phyloP scores from a whole-genome alignment of 2,797 vertebrate genomes.

The Sylvia borin region DNA sequence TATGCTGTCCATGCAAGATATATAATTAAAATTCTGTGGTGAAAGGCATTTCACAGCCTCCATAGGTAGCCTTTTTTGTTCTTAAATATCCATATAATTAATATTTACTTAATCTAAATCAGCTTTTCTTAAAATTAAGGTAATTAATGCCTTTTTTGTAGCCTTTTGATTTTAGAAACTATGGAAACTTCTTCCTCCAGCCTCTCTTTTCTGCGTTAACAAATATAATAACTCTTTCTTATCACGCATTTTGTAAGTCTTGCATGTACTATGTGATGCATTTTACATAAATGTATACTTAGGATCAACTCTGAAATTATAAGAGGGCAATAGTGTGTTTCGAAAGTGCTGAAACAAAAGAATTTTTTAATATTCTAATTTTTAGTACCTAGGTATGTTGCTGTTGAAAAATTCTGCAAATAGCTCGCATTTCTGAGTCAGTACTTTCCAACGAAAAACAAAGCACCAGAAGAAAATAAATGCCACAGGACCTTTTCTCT shows the following conservation, averaged over 20 bases:
- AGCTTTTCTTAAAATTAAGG: not conserved
- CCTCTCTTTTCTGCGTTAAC: not conserved
- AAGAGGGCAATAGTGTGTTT: not conserved
- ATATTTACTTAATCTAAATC: not conserved
- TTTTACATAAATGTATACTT: not conserved
- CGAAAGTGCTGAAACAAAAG: not conserved
- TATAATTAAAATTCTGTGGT: not conserved
- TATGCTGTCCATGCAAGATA: not conserved
- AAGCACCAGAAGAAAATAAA: not conserved
- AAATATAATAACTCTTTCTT: not conserved
- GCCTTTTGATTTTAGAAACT: not conserved
- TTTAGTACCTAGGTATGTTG: not conserved
- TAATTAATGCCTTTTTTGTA: not conserved
- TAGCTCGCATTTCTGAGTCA: not conserved
- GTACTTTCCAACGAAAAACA: not conserved
- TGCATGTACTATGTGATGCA: not conserved
- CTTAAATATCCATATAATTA: not conserved
- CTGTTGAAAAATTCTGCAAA: not conserved
- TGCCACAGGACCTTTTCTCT: not conserved
- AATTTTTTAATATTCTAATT: not conserved
- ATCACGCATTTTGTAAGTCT: not conserved
- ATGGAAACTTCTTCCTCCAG: not conserved
- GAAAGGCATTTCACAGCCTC: not conserved
- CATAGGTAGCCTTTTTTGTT: not conserved
- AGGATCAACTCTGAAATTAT: not conserved